Base-by-base conservation (phyloP, 2,797 vertebrate species). In the Cryptoblepharus egeriae region DNA sequence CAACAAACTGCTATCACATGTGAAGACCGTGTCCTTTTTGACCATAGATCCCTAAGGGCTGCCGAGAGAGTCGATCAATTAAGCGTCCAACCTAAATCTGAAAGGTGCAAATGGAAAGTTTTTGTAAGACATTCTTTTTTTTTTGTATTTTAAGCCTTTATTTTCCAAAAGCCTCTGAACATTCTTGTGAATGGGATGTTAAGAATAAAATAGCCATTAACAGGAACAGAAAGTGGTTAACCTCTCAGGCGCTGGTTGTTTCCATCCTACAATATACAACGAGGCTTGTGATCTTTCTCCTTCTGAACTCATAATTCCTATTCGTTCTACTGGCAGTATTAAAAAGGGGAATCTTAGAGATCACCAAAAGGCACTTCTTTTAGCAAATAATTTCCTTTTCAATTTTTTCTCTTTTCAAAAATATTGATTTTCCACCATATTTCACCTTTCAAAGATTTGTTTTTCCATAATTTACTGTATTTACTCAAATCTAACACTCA, bases 191-290 rank as follows among this genome's bases (percentile, higher is more conserved):
- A 82, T 68, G 74, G 61, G 82, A 5, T 85, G 84, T 88, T 71
- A 73, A 57, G 84, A 75, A 24, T 11, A 61, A 15, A 52, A 39
- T 83, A 75, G 76, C 72, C 13, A 75, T 22, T 28, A 87, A 68
- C 55, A 77, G 86, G 67, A 6, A 87, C 5, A 65, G 30, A 88
- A 90, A 83, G 69, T 67, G 18, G 24, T 80, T 83, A 78, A 28
- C 79, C 37, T 73, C 68, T n/a, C 63, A 84, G 65, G 15, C 65
- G 84, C 63, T 45, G 77, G 80, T 4, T 57, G 15, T 22, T 57
- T 22, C 55, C 55, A 18, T 6, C 55, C 55, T 42, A 84, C 67
- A 81, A 45, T n/a, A 15, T 65, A 84, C 73, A 77, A 85, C 65
- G 15, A 5, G 83, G 8, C 12, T 57, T 49, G 58, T 83, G 60